Base-by-base conservation (phyloP, 2,797 vertebrate species). In the Lutjanus campechanus region DNA sequence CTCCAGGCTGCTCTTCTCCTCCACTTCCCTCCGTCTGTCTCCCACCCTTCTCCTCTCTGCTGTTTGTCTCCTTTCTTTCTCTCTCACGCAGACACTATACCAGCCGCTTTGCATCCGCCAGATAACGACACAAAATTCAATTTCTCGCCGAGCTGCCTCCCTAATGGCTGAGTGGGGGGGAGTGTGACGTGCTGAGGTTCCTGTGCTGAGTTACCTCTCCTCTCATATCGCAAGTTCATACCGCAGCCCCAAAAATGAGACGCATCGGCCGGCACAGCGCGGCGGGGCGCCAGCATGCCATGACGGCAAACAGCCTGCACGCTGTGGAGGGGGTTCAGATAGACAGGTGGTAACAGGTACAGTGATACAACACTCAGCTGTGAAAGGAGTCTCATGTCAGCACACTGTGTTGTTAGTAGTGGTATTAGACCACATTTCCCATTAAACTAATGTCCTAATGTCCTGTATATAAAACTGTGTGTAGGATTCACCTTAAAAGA, bases 51-150 rank as follows among this genome's bases (percentile, higher is more conserved):
- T 69, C 22, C 60, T 59, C 43, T 69, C 40, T 19, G 5, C 60
- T 84, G 41, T 83, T 72, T 84, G 58, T 85, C 22, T 56, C 16
- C 49, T 69, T 15, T 49, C 49, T 46, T 68, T 82, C 68, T 75
- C 51, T 77, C 29, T 36, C 29, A 4, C 62, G 36, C 49, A 77
- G 60, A 76, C 81, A 83, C 79, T 83, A 80, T 77, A 81, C 77
- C 79, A 85, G 87, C 76, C 70, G 56, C 82, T 94, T 93, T 94
- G 88, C 91, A 93, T 91, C 67, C 59, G 36, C 63, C 82, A 86
- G 89, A 94, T 95, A 94, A 94, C 81, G 72, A 88, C 87, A 75
- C 82, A 73, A 90, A 95, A 95, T 95, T 94, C 87, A 93, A 94
- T 94, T 93, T 95, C 81, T 90, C 85, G 88, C 92, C 11, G 61